These are phyloP conservation scores for Peromyscus californicus DNA, from an alignment of 2,113 vertebrate genomes.

Conservation along the genomic window DNA sequence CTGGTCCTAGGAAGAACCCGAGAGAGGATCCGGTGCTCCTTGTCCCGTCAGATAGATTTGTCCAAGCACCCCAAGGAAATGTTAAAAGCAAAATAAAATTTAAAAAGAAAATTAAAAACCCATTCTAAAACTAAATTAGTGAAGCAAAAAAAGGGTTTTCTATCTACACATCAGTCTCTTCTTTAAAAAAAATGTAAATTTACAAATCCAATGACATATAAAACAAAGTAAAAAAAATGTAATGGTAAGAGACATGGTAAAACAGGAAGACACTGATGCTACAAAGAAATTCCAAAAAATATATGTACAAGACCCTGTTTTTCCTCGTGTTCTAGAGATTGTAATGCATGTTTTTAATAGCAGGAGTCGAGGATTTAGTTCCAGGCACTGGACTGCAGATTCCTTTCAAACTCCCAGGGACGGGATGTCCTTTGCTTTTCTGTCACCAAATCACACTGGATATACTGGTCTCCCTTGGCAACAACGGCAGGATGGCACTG, in stretches of 20 bases:
- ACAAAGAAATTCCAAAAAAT: constrained; percentile 98
- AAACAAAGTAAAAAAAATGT: constrained; percentile 94
- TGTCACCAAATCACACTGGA: constrained; percentile 99
- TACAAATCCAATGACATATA: constrained; percentile 94
- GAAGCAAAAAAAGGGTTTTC: constrained; percentile 90
- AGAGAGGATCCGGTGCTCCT: constrained; percentile 90
- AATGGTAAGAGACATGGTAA: constrained; percentile 93
- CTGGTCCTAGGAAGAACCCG: constrained; percentile 90
- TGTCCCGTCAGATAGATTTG: constrained; percentile 90
- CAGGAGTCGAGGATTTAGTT: constrained; percentile 94
- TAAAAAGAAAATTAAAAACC: constrained; percentile 80
- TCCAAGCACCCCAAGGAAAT: constrained; percentile 94
- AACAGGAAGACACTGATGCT: constrained; percentile 98
- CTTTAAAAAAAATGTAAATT: constrained; percentile 91
- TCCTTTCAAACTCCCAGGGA: constrained; percentile 85
- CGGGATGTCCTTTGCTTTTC: constrained; percentile 83
- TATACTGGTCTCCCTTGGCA: constrained; percentile 99
- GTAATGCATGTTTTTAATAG: constrained; percentile 94
- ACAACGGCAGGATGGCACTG: constrained; percentile 98
- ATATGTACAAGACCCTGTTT: constrained; percentile 99
- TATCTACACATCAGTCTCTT: constrained; percentile 93
- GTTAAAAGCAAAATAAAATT: constrained; percentile 85
- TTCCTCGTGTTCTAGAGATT: constrained; percentile 94
- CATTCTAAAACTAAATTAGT: constrained; percentile 93
- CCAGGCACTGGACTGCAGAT: constrained; percentile 91